Evolutionary conservation across 2,888 invertebrate species (phyloP).

Genomic region (Noctua comes): DNA sequence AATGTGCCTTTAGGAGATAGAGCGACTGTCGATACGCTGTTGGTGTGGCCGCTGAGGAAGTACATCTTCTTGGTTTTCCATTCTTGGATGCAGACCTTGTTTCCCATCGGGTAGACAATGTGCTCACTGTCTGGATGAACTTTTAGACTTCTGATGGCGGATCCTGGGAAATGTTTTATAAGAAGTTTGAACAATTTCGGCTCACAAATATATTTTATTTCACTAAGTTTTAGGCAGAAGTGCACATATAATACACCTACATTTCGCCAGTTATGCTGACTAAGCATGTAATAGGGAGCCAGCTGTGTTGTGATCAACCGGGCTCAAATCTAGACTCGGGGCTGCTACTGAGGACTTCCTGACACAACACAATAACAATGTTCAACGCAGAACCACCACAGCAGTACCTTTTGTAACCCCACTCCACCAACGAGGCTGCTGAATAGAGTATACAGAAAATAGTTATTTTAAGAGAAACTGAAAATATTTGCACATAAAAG

Average conservation of each 20-base stretch:
- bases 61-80: slow-evolving; percentile 93
- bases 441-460: not conserved
- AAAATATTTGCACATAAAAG: not conserved
- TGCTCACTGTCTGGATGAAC: slow-evolving; percentile 93
- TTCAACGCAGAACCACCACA: not conserved
- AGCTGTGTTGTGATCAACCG: not conserved
- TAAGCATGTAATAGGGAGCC: not conserved
- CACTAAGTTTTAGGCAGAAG: not conserved
- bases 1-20: slow-evolving; percentile 94
- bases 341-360: not conserved
- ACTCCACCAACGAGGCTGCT: not conserved
- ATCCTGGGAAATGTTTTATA: slow-evolving; percentile 71
- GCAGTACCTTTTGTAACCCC: not conserved
- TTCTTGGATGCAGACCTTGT: slow-evolving; percentile 93
- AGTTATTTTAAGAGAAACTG: not conserved
- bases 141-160: slow-evolving; percentile 90
- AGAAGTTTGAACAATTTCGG: not conserved
- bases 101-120: slow-evolving; percentile 94
- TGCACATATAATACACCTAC: not conserved
- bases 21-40: slow-evolving; percentile 94
- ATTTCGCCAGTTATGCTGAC: not conserved
- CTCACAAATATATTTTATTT: not conserved
- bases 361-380: not conserved
- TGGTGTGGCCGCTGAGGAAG: slow-evolving; percentile 95
- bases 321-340: not conserved